Conservation (phyloP, 1,140 invertebrate species). For the Colletes latitarsis region DNA sequence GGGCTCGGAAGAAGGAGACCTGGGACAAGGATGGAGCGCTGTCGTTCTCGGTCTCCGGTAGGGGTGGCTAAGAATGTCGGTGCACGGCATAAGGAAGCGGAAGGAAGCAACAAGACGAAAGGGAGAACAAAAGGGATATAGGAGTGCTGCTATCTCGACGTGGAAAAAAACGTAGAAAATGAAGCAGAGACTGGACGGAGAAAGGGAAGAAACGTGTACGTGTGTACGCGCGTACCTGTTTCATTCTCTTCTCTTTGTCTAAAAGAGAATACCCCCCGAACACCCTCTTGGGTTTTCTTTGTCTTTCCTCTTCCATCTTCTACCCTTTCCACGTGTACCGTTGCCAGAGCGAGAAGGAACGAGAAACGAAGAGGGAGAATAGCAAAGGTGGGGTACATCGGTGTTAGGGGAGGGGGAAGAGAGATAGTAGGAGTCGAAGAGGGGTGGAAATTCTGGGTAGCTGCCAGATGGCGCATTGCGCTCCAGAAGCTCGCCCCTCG, state of each 20-base stretch:
- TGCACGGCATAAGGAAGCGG: constrained; percentile 15
- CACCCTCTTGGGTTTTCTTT: background rate
- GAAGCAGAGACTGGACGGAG: background rate
- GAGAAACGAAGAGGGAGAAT: constrained; percentile 24
- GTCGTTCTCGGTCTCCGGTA: background rate
- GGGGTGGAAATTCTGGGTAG: constrained; percentile 58
- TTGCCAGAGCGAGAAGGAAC: background rate
- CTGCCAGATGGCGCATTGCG: constrained; percentile 65
- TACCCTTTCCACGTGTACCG: constrained; percentile 11
- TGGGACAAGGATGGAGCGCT: background rate
- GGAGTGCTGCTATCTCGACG: constrained; percentile 7
- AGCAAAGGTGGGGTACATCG: constrained; percentile 22
- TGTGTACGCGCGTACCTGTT: constrained; percentile 12
- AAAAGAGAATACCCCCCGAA: constrained; percentile 31
- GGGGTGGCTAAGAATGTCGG: background rate
- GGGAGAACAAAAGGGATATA: background rate
- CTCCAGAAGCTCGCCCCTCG: constrained; percentile 46
- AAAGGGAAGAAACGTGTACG: background rate
- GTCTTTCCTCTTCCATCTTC: background rate
- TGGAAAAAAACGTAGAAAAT: background rate
- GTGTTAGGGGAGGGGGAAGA: background rate
- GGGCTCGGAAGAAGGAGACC: background rate
- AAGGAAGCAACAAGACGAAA: background rate
- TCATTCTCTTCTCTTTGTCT: constrained; percentile 40
- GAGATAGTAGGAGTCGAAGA: constrained; percentile 32